Evolutionary conservation across 2,113 vertebrate genomes (phyloP), one percentile per base, ranked within the genome.

Genomic region (Bagarius yarrelli): DNA sequence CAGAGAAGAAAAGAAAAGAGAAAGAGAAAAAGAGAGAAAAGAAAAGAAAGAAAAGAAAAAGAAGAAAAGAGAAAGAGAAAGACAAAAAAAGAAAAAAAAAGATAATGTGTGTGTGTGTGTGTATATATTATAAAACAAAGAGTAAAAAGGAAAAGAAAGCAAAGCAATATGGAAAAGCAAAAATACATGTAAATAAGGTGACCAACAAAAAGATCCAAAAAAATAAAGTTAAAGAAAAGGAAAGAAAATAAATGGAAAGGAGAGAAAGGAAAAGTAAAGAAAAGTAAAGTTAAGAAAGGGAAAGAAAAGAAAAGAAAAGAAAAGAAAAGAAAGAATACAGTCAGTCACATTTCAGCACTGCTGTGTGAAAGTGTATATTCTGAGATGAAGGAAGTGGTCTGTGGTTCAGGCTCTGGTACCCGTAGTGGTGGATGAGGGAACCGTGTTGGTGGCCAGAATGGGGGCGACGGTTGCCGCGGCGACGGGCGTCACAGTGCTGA

Each of bases 401-500:
- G 9, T 19, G 34, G 19, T 34, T 40, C 27, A 64, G 30, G 47
- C 0, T 27, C 8, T 56, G 36, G 8, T 13, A 98, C 97, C 96
- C 53, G 97, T 94, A 56, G 96, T 93, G 56, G 96, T 96, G 27
- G 95, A 95, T 60, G 96, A 95, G 78, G 97, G 94, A 84, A 97
- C 94, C 9, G 96, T 97, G 90, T 98, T 99, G 0, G 95, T 97
- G 85, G 96, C 95, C 90, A 97, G 92, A 88, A 99, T 98, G 23
- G 98, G 98, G 74, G 97, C 98, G 87, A 99, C 98, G 4, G 98
- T 99, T 78, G 98, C 98, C 47, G 98, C 98, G 80, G 95, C 97
- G 50, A 98, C 96, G 6, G 97, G 97, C 18, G 97, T 96, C 80
- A 97, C 96, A 71, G 95, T 94, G 83, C 96, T 97, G 86, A 98